Evolutionary conservation across 2,888 invertebrate genomes (phyloP), one percentile per base, ranked within the genome.

Genomic region (Scaptomyza polygonia): DNA sequence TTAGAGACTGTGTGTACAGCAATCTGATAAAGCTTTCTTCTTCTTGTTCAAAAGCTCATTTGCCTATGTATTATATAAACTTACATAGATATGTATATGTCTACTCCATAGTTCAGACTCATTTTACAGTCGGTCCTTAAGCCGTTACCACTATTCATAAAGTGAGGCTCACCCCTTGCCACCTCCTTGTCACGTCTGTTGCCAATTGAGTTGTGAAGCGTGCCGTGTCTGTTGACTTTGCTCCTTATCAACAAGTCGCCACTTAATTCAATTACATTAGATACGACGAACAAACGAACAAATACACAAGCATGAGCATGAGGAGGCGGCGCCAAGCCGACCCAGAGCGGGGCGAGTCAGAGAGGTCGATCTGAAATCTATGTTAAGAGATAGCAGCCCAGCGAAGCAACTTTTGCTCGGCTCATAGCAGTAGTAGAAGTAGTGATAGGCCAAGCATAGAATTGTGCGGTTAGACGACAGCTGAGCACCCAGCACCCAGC

Each of bases 221-320:
- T 79, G 74, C 82, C 68, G 77, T 77, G 70, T 71, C 77, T 77
- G 75, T 76, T 77, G 81, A 81, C 74, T 79, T 75, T 77, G 71
- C 77, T 79, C 74, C 79, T 83, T 86, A 86, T 86, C 86, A 87
- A 86, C 86, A 86, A 87, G 86, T 86, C 81, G 87, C 83, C 85
- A 87, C 85, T 87, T 86, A 86, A 86, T 87, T 86, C 79, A 86
- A 86, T 86, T 83, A 86, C 81, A 87, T 82, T 81, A 83, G 78
- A 73, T 82, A 80, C 71, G 72, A 72, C 67, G 69, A 65, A 65
- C 68, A 73, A 78, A 71, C 67, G 71, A 65, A 65, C 68, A 74
- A 79, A 69, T 61, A 52, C 8, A 9, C 8, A 9, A 58, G 63
- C 54, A 71, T 56, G 77, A 66, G 70, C n/a, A n/a, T 30, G 16